Evolutionary conservation across 2,113 vertebrate genomes (phyloP).

Genomic region (Erpornis zantholeuca): DNA sequence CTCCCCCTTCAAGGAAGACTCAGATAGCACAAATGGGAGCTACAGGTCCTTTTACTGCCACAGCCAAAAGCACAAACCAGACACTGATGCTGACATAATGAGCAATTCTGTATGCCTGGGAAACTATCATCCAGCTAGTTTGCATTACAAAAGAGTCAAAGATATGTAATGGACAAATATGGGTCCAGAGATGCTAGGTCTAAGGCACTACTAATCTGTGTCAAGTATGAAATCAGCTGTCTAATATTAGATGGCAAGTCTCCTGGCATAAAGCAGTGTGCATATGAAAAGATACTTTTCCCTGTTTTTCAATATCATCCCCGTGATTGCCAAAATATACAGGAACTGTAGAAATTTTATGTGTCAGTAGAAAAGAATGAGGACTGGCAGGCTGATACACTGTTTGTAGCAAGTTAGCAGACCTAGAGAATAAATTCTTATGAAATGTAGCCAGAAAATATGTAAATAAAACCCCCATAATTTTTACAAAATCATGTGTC

Average conservation of each 20-base stretch:
- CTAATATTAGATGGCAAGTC: background rate
- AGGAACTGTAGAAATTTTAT: background rate
- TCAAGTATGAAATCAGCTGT: background rate
- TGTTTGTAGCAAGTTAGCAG: background rate
- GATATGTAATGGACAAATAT: background rate
- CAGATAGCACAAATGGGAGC: background rate
- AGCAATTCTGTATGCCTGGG: background rate
- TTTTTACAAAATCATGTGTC: background rate
- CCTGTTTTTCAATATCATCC: background rate
- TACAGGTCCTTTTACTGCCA: background rate
- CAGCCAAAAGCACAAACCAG: background rate
- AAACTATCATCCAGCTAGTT: background rate
- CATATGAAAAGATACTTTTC: background rate
- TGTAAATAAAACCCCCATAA: background rate
- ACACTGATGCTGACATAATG: background rate
- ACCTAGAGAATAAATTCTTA: background rate
- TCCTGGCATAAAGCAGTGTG: background rate
- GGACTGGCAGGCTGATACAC: background rate
- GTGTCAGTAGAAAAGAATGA: background rate
- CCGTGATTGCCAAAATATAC: background rate
- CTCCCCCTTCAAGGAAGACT: background rate
- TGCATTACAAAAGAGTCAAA: background rate
- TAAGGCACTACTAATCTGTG: background rate
- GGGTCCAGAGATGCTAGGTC: background rate
- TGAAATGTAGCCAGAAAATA: background rate